Conservation (phyloP, 1,140 invertebrate species). For the Nephotettix cincticeps region DNA sequence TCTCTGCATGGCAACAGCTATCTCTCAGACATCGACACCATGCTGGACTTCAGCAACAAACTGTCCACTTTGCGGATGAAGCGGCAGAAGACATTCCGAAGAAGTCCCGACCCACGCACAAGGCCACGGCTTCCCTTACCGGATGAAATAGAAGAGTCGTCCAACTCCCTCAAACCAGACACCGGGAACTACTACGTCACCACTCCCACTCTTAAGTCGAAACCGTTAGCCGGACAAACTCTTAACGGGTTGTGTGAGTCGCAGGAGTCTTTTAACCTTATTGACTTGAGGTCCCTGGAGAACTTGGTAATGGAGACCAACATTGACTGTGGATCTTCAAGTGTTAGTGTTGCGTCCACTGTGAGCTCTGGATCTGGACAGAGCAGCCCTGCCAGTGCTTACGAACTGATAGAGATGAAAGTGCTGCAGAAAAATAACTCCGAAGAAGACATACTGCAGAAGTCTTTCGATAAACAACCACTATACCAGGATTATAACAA, state of each 20-base stretch:
- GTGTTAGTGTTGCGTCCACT: not conserved
- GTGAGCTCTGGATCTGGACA: not conserved
- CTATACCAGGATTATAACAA: slow-evolving; percentile 2
- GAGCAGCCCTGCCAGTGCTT: not conserved
- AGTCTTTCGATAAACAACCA: slow-evolving; percentile 1
- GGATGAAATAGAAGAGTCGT: not conserved
- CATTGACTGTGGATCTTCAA: not conserved
- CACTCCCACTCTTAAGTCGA: not conserved
- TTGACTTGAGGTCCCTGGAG: slow-evolving; percentile 1
- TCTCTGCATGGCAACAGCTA: slow-evolving; percentile 29
- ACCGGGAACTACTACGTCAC: not conserved
- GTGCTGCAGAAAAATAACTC: not conserved
- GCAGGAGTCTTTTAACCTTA: slow-evolving; percentile 16
- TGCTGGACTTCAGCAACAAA: slow-evolving; percentile 29
- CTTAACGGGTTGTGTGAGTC: no score
- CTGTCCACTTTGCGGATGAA: slow-evolving; percentile 13
- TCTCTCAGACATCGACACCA: slow-evolving; percentile 31
- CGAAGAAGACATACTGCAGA: slow-evolving; percentile 5
- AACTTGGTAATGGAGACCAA: not conserved
- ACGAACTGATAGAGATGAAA: slow-evolving; percentile 18
- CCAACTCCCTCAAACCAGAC: not conserved
- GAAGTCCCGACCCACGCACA: not conserved
- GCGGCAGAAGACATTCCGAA: not conserved
- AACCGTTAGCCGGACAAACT: not conserved
- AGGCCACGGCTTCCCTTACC: not conserved